Evolutionary conservation across 2,888 invertebrate genomes (phyloP).

Genomic region (Anthophora plumipes): DNA sequence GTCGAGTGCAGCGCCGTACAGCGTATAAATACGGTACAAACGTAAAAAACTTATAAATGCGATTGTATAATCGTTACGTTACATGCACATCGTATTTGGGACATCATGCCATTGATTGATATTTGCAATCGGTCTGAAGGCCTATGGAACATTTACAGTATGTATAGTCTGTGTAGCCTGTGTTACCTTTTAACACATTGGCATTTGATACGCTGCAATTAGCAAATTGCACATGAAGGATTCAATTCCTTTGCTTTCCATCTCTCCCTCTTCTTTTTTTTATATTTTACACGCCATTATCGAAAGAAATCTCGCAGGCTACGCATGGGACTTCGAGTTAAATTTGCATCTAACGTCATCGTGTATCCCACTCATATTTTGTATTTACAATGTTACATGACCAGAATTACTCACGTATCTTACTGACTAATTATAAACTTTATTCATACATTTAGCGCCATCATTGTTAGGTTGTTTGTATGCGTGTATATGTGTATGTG

Average conservation of each 20-base stretch:
- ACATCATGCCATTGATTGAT: constrained; percentile 59
- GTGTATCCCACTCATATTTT: constrained; percentile 54
- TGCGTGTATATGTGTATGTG: constrained; percentile 56
- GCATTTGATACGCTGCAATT: constrained; percentile 39
- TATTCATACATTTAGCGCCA: constrained; percentile 77
- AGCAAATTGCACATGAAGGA: constrained; percentile 38
- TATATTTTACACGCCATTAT: constrained; percentile 57
- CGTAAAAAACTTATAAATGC: constrained; percentile 82
- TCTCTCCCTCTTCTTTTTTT: constrained; percentile 22
- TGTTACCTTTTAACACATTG: constrained; percentile 45
- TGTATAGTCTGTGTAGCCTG: constrained; percentile 68
- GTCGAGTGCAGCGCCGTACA: constrained; percentile 79
- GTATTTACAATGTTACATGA: constrained; percentile 77
- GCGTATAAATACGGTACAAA: constrained; percentile 82
- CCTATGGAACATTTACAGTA: constrained; percentile 72
- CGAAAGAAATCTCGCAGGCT: constrained; percentile 59
- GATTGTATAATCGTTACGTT: constrained; percentile 74
- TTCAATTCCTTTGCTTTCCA: constrained; percentile 21
- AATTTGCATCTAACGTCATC: constrained; percentile 49
- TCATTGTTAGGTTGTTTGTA: constrained; percentile 72
- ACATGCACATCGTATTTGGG: constrained; percentile 60
- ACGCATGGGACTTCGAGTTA: constrained; percentile 46
- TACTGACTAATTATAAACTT: constrained; percentile 78
- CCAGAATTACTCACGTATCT: constrained; percentile 82
- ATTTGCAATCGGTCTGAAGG: constrained; percentile 43